phyloP scores from a whole-genome alignment of 2,113 vertebrate species.

The Sakesphorus luctuosus region DNA sequence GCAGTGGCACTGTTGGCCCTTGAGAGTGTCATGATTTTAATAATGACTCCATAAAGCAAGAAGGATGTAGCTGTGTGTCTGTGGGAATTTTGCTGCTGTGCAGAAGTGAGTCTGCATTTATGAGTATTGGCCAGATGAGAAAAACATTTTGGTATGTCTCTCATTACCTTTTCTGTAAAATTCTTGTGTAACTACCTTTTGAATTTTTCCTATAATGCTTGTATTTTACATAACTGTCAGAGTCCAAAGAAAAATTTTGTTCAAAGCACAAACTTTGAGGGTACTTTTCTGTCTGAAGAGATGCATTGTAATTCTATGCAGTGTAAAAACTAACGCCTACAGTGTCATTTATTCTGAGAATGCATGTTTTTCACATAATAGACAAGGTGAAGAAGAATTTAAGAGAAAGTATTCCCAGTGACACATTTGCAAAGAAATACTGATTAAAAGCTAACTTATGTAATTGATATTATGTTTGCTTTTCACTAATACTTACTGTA shows the following conservation, averaged over 20 bases:
- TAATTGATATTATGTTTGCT: neutral
- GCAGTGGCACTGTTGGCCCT: neutral
- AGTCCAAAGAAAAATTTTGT: neutral
- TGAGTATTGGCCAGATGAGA: neutral
- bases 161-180: neutral
- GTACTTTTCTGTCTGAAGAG: constrained; percentile 8
- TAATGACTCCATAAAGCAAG: neutral
- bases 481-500: neutral
- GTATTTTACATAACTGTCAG: neutral
- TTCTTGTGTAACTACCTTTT: neutral
- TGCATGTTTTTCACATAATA: constrained; percentile 26
- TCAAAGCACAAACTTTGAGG: neutral
- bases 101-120: neutral
- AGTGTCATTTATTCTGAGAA: constrained; percentile 28
- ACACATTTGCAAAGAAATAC: constrained; percentile 4
- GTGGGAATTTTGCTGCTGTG: neutral
- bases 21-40: neutral
- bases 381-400: constrained; percentile 22
- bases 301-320: constrained; percentile 11
- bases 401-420: constrained; percentile 8
- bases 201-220: neutral
- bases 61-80: neutral
- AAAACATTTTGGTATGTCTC: neutral
- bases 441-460: neutral
- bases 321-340: constrained; percentile 6